Evolutionary conservation across 2,113 vertebrate genomes (phyloP).

Genomic region (Nesoenas mayeri): DNA sequence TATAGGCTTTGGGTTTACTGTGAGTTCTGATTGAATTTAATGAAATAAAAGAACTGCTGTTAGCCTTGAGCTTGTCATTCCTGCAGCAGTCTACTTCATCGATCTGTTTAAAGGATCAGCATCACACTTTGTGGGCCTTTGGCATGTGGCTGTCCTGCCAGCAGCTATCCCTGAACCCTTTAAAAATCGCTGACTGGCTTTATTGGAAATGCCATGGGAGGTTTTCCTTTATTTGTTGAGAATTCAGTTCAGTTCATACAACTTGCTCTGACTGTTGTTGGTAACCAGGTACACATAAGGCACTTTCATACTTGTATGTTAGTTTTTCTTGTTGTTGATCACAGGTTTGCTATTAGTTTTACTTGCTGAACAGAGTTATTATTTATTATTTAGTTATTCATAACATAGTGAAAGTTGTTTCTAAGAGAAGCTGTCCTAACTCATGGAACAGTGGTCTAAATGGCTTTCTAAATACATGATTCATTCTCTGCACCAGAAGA

Average conservation of each 20-base stretch:
- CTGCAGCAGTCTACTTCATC: fast-evolving
- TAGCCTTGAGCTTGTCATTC: neutral
- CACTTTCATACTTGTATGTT: neutral
- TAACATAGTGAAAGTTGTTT: neutral
- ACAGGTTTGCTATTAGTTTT: neutral
- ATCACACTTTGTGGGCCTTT: neutral
- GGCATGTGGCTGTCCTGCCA: neutral
- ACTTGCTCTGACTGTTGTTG: neutral
- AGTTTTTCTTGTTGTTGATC: neutral
- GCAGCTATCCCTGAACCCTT: neutral
- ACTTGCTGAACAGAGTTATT: neutral
- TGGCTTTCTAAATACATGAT: conserved; percentile 50
- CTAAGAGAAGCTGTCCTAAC: neutral
- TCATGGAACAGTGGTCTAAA: neutral
- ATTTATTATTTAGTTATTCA: neutral
- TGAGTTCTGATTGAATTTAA: neutral
- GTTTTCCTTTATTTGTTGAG: neutral
- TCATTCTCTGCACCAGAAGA: conserved; percentile 27
- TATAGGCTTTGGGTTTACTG: neutral
- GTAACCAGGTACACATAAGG: neutral
- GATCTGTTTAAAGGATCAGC: neutral
- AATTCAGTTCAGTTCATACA: neutral
- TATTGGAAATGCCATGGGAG: neutral
- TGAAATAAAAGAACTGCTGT: neutral
- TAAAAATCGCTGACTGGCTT: neutral